phyloP scores from a whole-genome alignment of 2,888 invertebrate species.

The Cerceris rybyensis region DNA sequence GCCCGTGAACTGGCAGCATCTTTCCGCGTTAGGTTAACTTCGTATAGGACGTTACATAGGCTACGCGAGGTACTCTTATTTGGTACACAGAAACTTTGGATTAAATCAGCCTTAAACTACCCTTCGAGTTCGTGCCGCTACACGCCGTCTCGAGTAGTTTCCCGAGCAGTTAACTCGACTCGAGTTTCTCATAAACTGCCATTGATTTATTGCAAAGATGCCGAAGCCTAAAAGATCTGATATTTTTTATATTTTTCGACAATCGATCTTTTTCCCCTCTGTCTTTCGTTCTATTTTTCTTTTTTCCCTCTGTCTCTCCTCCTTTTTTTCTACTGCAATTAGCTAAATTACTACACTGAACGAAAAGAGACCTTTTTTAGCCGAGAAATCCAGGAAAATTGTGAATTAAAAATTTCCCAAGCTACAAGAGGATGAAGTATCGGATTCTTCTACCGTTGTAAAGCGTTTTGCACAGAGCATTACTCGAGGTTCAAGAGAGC shows the following conservation, averaged over 20 bases:
- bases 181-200: conserved; percentile 44
- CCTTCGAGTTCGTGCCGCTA: conserved; percentile 52
- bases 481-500: conserved; percentile 15
- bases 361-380: no score
- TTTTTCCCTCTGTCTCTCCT: no score
- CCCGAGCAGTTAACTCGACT: conserved; percentile 45
- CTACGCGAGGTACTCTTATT: conserved; percentile 33
- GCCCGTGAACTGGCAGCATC: neutral
- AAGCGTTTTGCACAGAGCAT: conserved; percentile 16
- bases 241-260: no score
- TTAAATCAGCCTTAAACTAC: conserved; percentile 67
- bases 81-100: conserved; percentile 49
- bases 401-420: neutral
- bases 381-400: neutral
- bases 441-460: neutral
- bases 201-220: conserved; percentile 46
- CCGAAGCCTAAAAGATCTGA: conserved; percentile 3
- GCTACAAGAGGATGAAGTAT: neutral
- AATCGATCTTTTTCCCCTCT: neutral
- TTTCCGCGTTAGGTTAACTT: neutral
- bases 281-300: neutral
- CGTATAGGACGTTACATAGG: neutral
- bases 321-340: no score
- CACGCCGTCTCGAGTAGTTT: conserved; percentile 50
- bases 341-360: no score